Conservation (phyloP, 2,113 vertebrate species). For the Todiramphus chloris region DNA sequence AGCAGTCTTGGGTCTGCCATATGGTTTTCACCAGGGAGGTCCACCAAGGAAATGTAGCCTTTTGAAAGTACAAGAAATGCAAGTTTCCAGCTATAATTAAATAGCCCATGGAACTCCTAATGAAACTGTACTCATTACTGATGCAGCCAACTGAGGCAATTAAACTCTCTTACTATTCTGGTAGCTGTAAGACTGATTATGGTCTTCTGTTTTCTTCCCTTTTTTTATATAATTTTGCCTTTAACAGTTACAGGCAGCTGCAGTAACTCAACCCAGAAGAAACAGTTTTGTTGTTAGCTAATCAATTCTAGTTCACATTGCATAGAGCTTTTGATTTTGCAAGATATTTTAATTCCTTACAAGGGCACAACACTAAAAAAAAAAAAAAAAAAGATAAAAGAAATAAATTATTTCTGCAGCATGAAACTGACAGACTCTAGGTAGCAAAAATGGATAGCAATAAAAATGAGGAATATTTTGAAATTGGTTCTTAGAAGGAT, state of each 20-base stretch:
- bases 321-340: slow-evolving; percentile 6
- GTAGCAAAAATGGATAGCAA: not conserved
- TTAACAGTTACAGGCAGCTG: slow-evolving; percentile 40
- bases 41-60: not conserved
- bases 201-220: not conserved
- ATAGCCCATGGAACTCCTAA: not conserved
- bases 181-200: not conserved
- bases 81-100: not conserved
- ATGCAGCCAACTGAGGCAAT: not conserved
- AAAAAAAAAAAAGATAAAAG: not conserved
- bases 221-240: not conserved
- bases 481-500: not conserved
- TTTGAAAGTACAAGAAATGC: not conserved
- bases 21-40: not conserved
- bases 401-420: not conserved
- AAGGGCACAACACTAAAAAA: not conserved
- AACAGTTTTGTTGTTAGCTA: not conserved
- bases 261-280: not conserved
- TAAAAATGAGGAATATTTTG: not conserved
- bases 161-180: slow-evolving; percentile 3
- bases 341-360: slow-evolving; percentile 26
- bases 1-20: not conserved
- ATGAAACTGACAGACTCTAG: not conserved
- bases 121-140: slow-evolving; percentile 8
- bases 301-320: not conserved